Base-by-base conservation (phyloP, 2,888 invertebrate genomes). In the Cyclophora punctaria region DNA sequence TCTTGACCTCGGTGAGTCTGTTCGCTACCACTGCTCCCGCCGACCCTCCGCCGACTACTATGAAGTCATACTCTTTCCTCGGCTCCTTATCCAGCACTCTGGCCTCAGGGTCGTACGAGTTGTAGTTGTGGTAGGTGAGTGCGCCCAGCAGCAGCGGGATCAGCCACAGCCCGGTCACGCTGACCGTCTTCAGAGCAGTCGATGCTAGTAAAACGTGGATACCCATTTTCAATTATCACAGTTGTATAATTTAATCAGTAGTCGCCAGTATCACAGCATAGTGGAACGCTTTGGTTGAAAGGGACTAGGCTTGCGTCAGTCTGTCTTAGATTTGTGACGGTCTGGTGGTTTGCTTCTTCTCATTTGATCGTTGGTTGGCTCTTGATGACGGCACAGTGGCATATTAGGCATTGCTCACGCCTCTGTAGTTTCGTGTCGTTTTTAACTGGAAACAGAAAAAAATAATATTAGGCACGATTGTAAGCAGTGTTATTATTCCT, bases 1-100 rank as follows among this genome's bases (percentile, higher is more conserved):
- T 87, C 3, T 91, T 89, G 44, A 95, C 85, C 78, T 96, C 96
- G 7, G 93, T 93, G 45, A 96, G 80, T 20, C 97, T 90, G 70
- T 91, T 95, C 5, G 97, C 96, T 2, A 97, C 91, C 2, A 97
- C 97, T 0, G 96, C 96, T 0, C 97, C 97, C 0, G 97, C 97
- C 0, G 96, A 96, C 1, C 97, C 97, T 2, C 94, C 96, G 3
- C 96, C 96, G 3, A 96, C 90, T 2, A 96, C 90, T 35, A 96
- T 89, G 69, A 96, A 96, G 72, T 96, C 96, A 73, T 96, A 96
- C 69, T 95, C 95, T n/a, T 87, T 86, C 7, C 93, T 82, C 35
- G 91, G 92, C 53, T 92, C 90, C 57, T 91, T 92, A 67, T 96
- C 93, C 55, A 92, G 84, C 0, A 95, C 92, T 47, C 90, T 91